These are phyloP conservation scores for Prenolepis imparis DNA, from an alignment of 2,888 invertebrate genomes.

Conservation along the genomic window DNA sequence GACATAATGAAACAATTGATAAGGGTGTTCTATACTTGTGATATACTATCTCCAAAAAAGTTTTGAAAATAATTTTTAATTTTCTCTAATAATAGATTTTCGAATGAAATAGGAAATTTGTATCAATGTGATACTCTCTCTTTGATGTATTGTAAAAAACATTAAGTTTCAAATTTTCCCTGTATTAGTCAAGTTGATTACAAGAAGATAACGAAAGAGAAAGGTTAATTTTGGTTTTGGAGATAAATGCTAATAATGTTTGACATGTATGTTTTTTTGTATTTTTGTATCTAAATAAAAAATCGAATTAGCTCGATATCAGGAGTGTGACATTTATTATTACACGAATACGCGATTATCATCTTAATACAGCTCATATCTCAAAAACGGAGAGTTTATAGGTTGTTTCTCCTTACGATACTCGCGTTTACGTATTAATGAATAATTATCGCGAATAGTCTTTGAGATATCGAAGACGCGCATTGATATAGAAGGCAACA, in stretches of 20 bases:
- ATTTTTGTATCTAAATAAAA: not conserved
- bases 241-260: not conserved
- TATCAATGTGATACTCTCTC: no score
- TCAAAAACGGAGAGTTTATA: not conserved
- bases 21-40: no score
- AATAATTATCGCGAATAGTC: constrained; percentile 36
- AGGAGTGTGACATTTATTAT: not conserved
- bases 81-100: no score
- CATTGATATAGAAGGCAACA: constrained; percentile 29
- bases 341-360: not conserved
- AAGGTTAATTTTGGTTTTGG: no score
- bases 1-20: not conserved
- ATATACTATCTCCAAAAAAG: no score
- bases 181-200: no score
- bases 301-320: not conserved
- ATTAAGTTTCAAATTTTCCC: no score
- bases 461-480: not conserved
- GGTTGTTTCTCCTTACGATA: not conserved
- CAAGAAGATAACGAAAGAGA: no score
- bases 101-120: no score
- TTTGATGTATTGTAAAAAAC: no score
- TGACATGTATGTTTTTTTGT: not conserved
- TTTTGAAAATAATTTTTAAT: no score
- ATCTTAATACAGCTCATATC: not conserved
- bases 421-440: not conserved